Evolutionary conservation across 1,140 invertebrate species (phyloP), one percentile per base, ranked within the genome.

Genomic region (Bombus soroeensis): DNA sequence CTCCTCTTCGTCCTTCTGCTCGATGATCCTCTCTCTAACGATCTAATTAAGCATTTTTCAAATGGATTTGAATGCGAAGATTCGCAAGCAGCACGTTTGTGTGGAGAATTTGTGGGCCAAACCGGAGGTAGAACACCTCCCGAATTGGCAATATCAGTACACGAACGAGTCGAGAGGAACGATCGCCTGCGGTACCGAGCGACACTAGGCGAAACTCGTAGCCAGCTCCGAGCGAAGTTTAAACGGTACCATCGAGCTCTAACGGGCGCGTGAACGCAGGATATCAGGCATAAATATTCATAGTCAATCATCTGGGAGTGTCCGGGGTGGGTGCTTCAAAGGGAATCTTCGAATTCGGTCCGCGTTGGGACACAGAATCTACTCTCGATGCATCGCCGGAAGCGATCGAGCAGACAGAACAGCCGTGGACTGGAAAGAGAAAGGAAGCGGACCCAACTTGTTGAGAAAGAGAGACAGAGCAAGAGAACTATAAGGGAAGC

Each of bases 281-380:
- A 72, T 85, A 80, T 85, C 83, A 71, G 43, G 68, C 76, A 84
- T 84, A 84, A 84, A 84, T 84, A 84, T 84, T 84, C 76, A 84
- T 84, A 84, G 83, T 79, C 83, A 84, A 84, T 84, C 83, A 84
- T 84, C 76, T 71, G 76, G 76, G 76, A 47, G 76, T 80, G 83
- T 84, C 83, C 70, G 78, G 59, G 41, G 57, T 85, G 59, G 59
- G 71, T 70, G 78, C 28, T 75, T 86, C 79, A 81, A 86, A 81
- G 78, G 70, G 78, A 81, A 86, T 81, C 79, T 81, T 81, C 62
- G 79, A 86, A 86, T 86, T 86, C 41, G 78, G 71, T n/a, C 71
- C 43, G 32, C 59, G 39, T 28, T n/a, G 79, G 70, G 84, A 81
- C 78, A 81, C 22, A 34, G 47, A 62, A 15, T 72, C 68, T 34